phyloP scores from a whole-genome alignment of 2,888 invertebrate genomes.

The Oconnorella tubifera region DNA sequence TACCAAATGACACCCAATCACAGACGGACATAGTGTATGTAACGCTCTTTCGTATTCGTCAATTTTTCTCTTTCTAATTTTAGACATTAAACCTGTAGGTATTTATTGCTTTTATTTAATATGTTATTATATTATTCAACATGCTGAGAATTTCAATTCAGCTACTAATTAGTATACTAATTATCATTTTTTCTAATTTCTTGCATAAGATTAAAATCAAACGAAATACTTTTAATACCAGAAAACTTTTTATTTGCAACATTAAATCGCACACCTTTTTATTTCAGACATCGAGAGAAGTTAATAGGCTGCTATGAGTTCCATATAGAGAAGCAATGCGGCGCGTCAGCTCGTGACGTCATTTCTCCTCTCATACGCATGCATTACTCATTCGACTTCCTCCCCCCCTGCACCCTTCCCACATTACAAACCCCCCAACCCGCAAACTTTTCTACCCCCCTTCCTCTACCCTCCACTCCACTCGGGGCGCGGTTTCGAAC shows the following conservation, averaged over 20 bases:
- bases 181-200: no score
- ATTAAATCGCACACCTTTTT: no score
- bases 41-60: no score
- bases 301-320: constrained; percentile 24
- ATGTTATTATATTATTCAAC: no score
- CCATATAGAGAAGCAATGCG: constrained; percentile 20
- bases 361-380: constrained; percentile 28
- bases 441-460: not conserved
- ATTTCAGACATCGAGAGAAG: constrained; percentile 19
- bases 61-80: no score
- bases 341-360: constrained; percentile 15
- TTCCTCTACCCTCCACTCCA: not conserved
- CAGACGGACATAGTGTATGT: constrained; percentile 1
- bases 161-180: no score
- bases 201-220: no score
- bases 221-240: no score
- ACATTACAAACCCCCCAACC: not conserved
- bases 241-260: no score
- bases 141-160: no score
- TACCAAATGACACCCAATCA: constrained; percentile 6
- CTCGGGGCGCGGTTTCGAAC: not conserved
- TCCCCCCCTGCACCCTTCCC: constrained; percentile 21
- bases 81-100: no score
- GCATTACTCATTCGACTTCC: constrained; percentile 32
- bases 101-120: no score